Base-by-base conservation (phyloP, 1,140 invertebrate genomes). In the Drosophila arawakana region DNA sequence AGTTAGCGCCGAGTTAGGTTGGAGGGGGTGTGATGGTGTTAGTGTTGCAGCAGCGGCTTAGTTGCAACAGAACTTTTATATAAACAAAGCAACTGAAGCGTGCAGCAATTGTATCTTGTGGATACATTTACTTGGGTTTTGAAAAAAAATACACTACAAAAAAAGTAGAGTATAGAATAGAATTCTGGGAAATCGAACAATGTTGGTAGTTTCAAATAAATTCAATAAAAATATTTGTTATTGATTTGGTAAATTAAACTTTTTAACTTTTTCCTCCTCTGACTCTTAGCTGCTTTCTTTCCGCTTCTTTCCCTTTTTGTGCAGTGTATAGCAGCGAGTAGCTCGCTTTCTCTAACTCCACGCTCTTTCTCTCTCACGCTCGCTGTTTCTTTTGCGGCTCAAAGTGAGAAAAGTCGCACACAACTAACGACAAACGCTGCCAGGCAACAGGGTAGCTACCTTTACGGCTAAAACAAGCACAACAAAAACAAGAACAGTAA, bases 341-440 rank as follows among this genome's bases (percentile, higher is more conserved):
- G n/a, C 60, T 30, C 25, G 8, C 11, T 30, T 30, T 30, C 25
- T 30, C 25, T 5, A 11, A 4, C 49, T 30, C 37, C 50, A 21
- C 18, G 18, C 18, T 21, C 18, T 21, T 21, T 39, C 25, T 62
- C 47, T 37, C 10, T 21, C 13, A 7, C 30, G 11, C 58, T 18
- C 39, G 7, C 9, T 18, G 21, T 47, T 30, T 46, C 57, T 10
- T 21, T 5, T 21, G 37, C 63, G 8, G 9, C 18, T 46, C 74
- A 54, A 88, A 88, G 84, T 88, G 84, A 88, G 84, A 88, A 88
- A 88, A 88, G 77, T 88, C 84, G 84, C 84, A 88, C 84, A 88
- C 84, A 88, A 69, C 73, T 30, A 80, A 84, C 84, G 84, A 84
- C 81, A 81, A 85, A 84, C 78, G 78, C 54, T 71, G 67, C 47